Base-by-base conservation (phyloP, 2,888 invertebrate genomes). In the Stenchaetothrips biformis region DNA sequence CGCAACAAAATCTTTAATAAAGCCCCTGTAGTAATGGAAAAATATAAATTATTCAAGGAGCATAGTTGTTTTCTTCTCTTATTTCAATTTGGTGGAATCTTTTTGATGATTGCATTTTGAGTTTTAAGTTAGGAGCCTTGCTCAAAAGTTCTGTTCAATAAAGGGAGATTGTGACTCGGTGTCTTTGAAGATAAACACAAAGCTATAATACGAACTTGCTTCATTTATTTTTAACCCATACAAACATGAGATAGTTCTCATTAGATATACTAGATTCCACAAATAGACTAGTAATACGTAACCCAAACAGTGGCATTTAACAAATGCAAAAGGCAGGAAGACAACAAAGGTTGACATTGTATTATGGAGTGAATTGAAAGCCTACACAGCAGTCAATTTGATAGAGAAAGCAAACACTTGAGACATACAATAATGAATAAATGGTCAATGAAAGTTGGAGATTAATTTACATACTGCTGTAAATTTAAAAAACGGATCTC, bases 191-290 rank as follows among this genome's bases (percentile, higher is more conserved):
- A 74, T 25, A 7, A 74, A 74, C 67, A 59, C 59, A 74, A 21
- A 74, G 25, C 67, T 25, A 74, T 74, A 25, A 21, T 74, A 74
- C 11, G n/a, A 74, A 21, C 67, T 74, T 74, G 67, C 21, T 74
- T 74, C 67, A 25, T 74, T 74, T 74, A 74, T 74, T 74, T 74
- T 74, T 74, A 25, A 74, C 67, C 67, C 67, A 74, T 74, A 74
- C 21, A 25, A 74, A 74, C 67, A 74, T 8, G 25, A 8, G 11
- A 25, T 74, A 25, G 21, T 25, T 25, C 67, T 74, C 25, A 21
- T 25, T 21, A 74, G 25, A 8, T 74, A 21, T 74, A 25, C 67
- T 74, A 74, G 11, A 21, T 21, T 74, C 67, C 25, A 25, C 25
- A 25, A 11, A 21, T n/a, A 74, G 67, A 74, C 67, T 74, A 74